Base-by-base conservation (phyloP, 2,797 vertebrate genomes). In the Hydrocynus forskahlii region DNA sequence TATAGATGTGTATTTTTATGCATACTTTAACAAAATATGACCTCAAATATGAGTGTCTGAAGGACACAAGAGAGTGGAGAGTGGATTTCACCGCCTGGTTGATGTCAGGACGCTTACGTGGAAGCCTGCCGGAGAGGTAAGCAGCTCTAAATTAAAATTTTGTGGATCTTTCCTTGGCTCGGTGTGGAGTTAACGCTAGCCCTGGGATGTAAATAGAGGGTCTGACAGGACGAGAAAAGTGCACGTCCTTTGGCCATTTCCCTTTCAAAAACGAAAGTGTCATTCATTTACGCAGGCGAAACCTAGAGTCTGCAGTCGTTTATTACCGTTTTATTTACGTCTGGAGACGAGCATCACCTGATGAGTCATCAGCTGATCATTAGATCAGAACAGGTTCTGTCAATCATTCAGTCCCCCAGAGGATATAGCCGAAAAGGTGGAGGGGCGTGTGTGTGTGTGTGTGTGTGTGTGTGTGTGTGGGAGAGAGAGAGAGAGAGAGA, bases 71-170 rank as follows among this genome's bases (percentile, higher is more conserved):
- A 21, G n/a, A 70, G 72, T 21, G 50, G 57, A 8, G 21, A 29
- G 72, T n/a, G 40, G 23, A 55, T 25, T 17, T 25, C 62, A 16
- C 55, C 12, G 55, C n/a, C 21, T n/a, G 79, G 6, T 19, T 7
- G 68, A 63, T 72, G 64, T 75, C 13, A 75, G 72, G 72, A 83
- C 43, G 54, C 16, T 38, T 48, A 29, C 55, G 77, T 29, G 54
- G 54, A 17, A 71, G 48, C 21, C 69, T 54, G 48, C 67, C 60
- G 38, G 7, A 72, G 45, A 71, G 78, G 78, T 79, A 72, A 72
- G 78, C 50, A 0, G 7, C 10, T 52, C 12, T 14, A 52, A 13
- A 13, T 29, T 1, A 29, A 29, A 29, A 29, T 1, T 1, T 29
- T 29, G 29, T 29, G 29, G 29, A 29, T 29, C 29, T 29, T 29